Evolutionary conservation across 2,113 vertebrate species (phyloP).

Genomic region (Thamnaconus septentrionalis): DNA sequence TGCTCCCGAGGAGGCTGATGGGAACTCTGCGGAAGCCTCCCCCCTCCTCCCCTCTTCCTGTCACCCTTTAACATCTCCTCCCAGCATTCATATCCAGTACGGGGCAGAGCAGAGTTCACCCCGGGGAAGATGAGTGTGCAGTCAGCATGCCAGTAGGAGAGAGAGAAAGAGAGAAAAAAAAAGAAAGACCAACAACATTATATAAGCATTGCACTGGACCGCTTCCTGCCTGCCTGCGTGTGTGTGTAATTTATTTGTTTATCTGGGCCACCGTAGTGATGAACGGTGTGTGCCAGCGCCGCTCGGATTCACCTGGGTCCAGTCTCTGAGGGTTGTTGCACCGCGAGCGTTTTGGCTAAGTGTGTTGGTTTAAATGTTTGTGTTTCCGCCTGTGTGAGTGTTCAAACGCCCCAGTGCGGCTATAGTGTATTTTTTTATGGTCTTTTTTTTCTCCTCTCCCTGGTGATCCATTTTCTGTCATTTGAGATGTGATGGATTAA

Average conservation of each 20-base stretch:
- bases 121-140: slow-evolving; percentile 63
- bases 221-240: slow-evolving; percentile 16
- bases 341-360: slow-evolving; percentile 20
- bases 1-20: slow-evolving; percentile 30
- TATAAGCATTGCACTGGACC: slow-evolving; percentile 53
- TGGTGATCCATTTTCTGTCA: slow-evolving; percentile 26
- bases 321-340: slow-evolving; percentile 33
- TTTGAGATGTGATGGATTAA: slow-evolving; percentile 58
- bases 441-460: not conserved
- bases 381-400: not conserved
- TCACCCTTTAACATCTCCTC: slow-evolving; percentile 17
- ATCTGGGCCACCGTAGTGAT: slow-evolving; percentile 39
- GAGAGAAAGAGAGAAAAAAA: slow-evolving; percentile 26
- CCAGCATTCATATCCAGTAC: slow-evolving; percentile 32
- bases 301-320: slow-evolving; percentile 56
- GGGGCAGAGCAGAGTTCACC: slow-evolving; percentile 59
- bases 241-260: slow-evolving; percentile 35
- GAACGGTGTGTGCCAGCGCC: slow-evolving; percentile 31
- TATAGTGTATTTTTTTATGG: slow-evolving; percentile 18
- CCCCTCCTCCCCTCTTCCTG: not conserved
- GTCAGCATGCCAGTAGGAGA: slow-evolving; percentile 58
- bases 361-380: slow-evolving; percentile 13
- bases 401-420: slow-evolving; percentile 19
- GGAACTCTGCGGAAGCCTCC: slow-evolving; percentile 13
- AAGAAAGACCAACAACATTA: slow-evolving; percentile 36